These are phyloP conservation scores for Calliphora vomitoria DNA, from an alignment of 2,888 invertebrate genomes.

Conservation along the genomic window DNA sequence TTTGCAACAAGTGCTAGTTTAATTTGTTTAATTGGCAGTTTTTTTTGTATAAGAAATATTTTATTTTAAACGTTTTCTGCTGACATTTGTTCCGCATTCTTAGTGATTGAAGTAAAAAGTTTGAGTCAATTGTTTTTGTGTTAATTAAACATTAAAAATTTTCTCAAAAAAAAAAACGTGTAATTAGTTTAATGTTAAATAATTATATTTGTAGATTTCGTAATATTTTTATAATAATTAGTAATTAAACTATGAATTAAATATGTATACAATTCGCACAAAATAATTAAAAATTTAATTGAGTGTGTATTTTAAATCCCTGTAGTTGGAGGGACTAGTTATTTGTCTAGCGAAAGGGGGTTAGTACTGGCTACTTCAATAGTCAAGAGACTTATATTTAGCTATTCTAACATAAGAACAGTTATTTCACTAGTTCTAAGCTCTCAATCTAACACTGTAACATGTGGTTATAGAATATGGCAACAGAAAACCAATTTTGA, in stretches of 20 bases:
- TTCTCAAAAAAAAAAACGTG: neutral
- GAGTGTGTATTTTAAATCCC: neutral
- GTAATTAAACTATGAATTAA: neutral
- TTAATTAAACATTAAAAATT: neutral
- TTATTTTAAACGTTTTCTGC: slow-evolving; percentile 27
- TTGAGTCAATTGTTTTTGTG: neutral
- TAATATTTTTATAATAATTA: neutral
- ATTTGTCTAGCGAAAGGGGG: too few relatives aligned
- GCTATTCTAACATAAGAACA: too few relatives aligned
- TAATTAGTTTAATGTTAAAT: neutral
- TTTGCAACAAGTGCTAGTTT: slow-evolving; percentile 11
- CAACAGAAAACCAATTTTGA: too few relatives aligned
- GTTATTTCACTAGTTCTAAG: too few relatives aligned
- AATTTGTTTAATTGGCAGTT: slow-evolving; percentile 17
- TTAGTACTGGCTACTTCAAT: too few relatives aligned
- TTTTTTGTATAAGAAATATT: neutral
- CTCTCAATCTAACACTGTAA: too few relatives aligned
- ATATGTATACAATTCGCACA: neutral
- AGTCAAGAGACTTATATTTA: too few relatives aligned
- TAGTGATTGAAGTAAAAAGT: slow-evolving; percentile 2
- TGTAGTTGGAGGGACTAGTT: too few relatives aligned
- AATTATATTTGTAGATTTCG: neutral
- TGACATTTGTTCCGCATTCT: slow-evolving; percentile 56
- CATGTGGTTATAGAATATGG: too few relatives aligned
- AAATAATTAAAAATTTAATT: neutral